Evolutionary conservation across 2,888 invertebrate genomes (phyloP).

Genomic region (Coremacera marginata): DNA sequence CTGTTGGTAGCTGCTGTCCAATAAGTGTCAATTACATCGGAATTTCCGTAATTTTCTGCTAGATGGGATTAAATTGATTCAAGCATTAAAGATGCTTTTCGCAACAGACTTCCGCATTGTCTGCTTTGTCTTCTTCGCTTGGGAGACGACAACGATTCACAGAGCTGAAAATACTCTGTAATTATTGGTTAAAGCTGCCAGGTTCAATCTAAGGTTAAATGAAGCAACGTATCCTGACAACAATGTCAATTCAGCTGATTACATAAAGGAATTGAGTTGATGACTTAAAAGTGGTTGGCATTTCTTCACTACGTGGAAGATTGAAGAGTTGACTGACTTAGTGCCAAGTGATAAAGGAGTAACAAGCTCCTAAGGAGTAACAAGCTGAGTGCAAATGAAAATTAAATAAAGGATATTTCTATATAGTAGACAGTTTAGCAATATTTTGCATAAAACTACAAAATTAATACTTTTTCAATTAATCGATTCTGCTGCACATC

Average conservation of each 20-base stretch:
- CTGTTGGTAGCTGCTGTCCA: constrained; percentile 57
- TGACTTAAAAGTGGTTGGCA: not conserved
- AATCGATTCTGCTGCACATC: not conserved
- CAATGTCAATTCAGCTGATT: constrained; percentile 3
- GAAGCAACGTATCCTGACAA: constrained; percentile 21
- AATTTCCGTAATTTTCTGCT: constrained; percentile 50
- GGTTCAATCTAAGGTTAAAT: constrained; percentile 27
- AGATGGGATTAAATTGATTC: constrained; percentile 33
- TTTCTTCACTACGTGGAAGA: not conserved
- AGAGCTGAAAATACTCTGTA: constrained; percentile 15
- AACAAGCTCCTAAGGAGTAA: no score
- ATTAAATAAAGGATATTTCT: no score
- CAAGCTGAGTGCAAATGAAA: no score
- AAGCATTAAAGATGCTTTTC: constrained; percentile 19
- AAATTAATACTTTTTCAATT: not conserved
- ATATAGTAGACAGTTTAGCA: no score
- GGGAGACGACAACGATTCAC: not conserved
- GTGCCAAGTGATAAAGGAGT: no score
- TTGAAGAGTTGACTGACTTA: not conserved
- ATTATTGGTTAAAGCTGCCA: constrained; percentile 28
- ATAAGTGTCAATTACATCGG: constrained; percentile 66
- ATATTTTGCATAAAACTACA: no score
- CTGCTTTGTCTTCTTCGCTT: not conserved
- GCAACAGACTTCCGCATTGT: not conserved
- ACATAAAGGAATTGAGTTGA: constrained; percentile 14